Evolutionary conservation across 2,888 invertebrate species (phyloP), one percentile per base, ranked within the genome.

Genomic region (Drosophila diplacantha): DNA sequence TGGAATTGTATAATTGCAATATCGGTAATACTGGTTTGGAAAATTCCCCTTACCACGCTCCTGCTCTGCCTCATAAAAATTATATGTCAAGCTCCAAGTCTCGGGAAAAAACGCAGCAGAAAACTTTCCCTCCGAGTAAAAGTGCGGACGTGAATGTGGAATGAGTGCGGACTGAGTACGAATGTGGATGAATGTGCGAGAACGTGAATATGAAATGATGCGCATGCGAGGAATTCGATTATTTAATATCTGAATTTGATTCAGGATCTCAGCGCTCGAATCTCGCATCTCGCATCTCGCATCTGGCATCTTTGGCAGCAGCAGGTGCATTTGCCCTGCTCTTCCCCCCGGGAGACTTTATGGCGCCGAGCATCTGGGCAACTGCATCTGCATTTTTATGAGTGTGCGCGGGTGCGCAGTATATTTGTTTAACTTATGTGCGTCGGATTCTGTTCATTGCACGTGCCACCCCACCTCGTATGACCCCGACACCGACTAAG

Each of bases 51-150:
- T 6, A 11, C 14, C 12, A 24, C 56, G 16, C 16, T 56, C 5
- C 29, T 37, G 56, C 1, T 3, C 4, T 38, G 54, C 54, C 64
- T 67, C 70, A 77, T 74, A 73, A 75, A 75, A 84, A 79, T 79
- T 68, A 74, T 82, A 74, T 83, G 76, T 75, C 82, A 83, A 84
- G 83, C 79, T 74, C 67, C 70, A 74, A 77, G 73, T 75, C 74
- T 75, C 66, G 1, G 59, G 69, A 65, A 65, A 44, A 49, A 49
- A 64, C 32, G 69, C 67, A n/a, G n/a, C n/a, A n/a, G 9, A n/a
- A 18, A 31, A 31, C 22, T 41, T 44, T 37, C 22, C 24, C 35
- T 22, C 11, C 16, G 24, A 26, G 16, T 11, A 2, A 34, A 22
- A 34, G 39, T 41, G 38, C 26, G 35, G 18, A 29, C 54, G 44